A percentile compares a stretch with the other conserved stretches of the same genome.
These are phyloP conservation scores for Microplitis deprimator DNA, from an alignment of 2,888 invertebrate species.

Conservation along the genomic window DNA sequence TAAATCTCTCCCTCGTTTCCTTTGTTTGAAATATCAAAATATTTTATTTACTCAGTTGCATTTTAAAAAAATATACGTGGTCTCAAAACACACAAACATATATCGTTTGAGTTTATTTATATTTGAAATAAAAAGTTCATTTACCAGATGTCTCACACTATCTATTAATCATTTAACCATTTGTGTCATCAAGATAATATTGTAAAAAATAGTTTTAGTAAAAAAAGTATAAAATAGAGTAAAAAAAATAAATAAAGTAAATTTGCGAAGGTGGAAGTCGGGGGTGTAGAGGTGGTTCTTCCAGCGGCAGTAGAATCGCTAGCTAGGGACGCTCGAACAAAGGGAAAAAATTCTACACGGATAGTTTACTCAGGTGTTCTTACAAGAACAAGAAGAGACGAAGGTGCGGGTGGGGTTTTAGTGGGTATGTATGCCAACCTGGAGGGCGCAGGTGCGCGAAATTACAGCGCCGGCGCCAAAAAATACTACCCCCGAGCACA, in stretches of 20 bases:
- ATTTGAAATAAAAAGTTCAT: no score
- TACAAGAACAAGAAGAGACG: not conserved
- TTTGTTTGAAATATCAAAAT: no score
- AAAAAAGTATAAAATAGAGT: not conserved
- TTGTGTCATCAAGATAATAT: not conserved
- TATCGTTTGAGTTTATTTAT: no score
- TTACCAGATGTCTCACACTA: no score
- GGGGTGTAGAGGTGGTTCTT: no score
- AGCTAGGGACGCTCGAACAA: not conserved
- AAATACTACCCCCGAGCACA: not conserved
- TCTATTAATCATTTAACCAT: not conserved
- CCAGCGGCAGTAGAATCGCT: no score
- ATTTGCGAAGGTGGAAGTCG: not conserved
- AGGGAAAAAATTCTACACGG: slow-evolving; percentile 12
- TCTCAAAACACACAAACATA: no score
- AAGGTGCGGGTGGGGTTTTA: not conserved
- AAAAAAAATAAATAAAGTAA: not conserved
- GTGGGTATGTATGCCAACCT: not conserved
- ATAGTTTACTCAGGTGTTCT: slow-evolving; percentile 28
- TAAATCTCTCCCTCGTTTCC: no score
- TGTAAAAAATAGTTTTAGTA: not conserved
- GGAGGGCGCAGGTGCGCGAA: slow-evolving; percentile 30
- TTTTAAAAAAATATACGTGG: no score
- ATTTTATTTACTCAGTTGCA: no score
- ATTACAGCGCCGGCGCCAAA: slow-evolving; percentile 29